These are phyloP conservation scores for Kryphioiulus occultus DNA, from an alignment of 2,888 invertebrate species.

Conservation along the genomic window DNA sequence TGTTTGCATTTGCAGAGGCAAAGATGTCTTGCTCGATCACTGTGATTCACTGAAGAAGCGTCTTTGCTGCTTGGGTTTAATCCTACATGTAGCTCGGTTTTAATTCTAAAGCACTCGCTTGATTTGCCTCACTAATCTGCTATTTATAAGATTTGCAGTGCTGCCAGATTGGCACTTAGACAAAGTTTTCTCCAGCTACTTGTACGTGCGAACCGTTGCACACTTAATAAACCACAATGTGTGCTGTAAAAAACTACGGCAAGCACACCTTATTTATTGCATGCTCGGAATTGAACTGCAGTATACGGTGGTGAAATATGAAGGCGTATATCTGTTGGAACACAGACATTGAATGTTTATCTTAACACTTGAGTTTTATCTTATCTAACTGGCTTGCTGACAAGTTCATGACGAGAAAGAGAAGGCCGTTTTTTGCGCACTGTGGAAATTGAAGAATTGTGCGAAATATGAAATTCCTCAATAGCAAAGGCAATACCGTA, in stretches of 20 bases:
- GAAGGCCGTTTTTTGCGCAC: neutral
- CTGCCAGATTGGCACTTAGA: neutral
- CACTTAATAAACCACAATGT: constrained; percentile 19
- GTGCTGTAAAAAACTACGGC: neutral
- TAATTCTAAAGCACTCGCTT: neutral
- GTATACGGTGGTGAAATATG: neutral
- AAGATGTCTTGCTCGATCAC: neutral
- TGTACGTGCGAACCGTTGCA: neutral
- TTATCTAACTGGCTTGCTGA: constrained; percentile 35
- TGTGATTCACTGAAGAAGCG: neutral
- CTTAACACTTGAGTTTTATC: constrained; percentile 13
- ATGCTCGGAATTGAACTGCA: neutral
- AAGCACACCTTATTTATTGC: neutral
- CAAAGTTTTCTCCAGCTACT: neutral
- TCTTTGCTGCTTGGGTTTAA: neutral
- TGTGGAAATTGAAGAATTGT: constrained; percentile 19
- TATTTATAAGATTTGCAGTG: constrained; percentile 24
- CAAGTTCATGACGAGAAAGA: constrained; percentile 24
- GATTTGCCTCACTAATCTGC: neutral
- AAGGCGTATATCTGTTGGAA: neutral
- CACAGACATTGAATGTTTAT: constrained; percentile 26
- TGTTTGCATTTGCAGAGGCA: neutral
- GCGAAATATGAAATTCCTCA: constrained; percentile 17
- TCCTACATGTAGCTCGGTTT: neutral
- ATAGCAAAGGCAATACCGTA: constrained; percentile 21